Base-by-base conservation (phyloP, 1,140 invertebrate genomes). In the Mercenaria mercenaria region DNA sequence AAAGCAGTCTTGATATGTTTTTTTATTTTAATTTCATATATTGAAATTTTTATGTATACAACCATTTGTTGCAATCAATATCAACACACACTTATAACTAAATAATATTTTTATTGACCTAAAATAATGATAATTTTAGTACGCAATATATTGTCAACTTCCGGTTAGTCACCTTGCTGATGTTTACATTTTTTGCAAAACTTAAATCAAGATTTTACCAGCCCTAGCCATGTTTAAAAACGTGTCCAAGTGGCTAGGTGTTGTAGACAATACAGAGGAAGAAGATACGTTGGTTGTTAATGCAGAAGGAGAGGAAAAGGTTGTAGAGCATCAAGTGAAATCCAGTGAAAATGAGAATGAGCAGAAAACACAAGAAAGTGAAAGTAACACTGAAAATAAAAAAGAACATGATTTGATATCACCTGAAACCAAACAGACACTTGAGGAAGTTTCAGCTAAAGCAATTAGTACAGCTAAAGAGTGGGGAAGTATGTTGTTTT, bases 391-490 rank as follows among this genome's bases (percentile, higher is more conserved):
- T 0, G 87, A 91, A 47, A 89, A 82, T n/a, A 23, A 82, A 81
- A 72, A 89, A 67, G 89, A 81, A 52, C 64, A 72, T 52, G 81
- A 86, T 69, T 87, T 67, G 64, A 91, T 90, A 32, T 82, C 77
- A 23, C 79, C 74, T 20, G 72, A 90, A 83, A 91, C 93, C 2
- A 90, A 93, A 32, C 92, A 94, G 47, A 94, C 95, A 41, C 90
- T 96, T 1, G 96, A 96, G 90, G 96, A 96, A 86, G 98, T 98
- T 94, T 98, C 98, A 91, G 98, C 98, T 92, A 99, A 99, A 97
- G 98, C 98, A 77, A 97, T 99, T 90, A 98, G 98, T 91, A 98
- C 98, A 41, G 98, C 98, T 97, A 95, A 99, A 98, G 96, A 96
- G 91, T 95, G 99, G 95, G 98, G 98, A 92, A 99, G 97, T 96